Conservation (phyloP, 2,888 invertebrate genomes). For the Drosophila seclusa region DNA sequence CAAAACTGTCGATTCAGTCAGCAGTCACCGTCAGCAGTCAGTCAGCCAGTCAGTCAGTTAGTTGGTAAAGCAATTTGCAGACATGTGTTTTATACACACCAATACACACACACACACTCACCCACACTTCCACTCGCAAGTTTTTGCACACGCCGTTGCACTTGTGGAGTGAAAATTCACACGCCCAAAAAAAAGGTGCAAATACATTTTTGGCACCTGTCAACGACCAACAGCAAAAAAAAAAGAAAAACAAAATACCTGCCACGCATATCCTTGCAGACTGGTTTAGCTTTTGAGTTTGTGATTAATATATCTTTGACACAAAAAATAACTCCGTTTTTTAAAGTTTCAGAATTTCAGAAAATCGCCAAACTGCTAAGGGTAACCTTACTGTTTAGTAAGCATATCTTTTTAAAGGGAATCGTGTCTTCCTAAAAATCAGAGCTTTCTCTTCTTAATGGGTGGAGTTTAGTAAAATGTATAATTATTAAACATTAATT, state of each 20-base stretch:
- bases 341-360: too few species aligned
- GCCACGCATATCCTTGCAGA: not conserved
- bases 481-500: not conserved
- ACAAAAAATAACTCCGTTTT: not conserved
- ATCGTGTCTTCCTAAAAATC: not conserved
- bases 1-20: constrained; percentile 58
- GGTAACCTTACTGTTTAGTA: not conserved
- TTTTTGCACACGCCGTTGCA: constrained; percentile 14
- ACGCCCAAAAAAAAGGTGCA: constrained; percentile 51
- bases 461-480: not conserved
- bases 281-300: not conserved
- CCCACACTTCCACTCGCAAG: constrained; percentile 8
- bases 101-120: constrained; percentile 15
- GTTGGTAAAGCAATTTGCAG: constrained; percentile 78
- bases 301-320: not conserved
- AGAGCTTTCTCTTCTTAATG: not conserved
- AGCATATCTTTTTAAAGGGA: not conserved
- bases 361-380: not conserved
- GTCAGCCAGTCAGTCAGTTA: constrained; percentile 62
- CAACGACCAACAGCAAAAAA: constrained; percentile 28
- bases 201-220: constrained; percentile 67
- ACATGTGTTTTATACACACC: constrained; percentile 60
- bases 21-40: constrained; percentile 45
- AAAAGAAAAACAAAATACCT: not conserved
- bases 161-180: constrained; percentile 38